A percentile compares a stretch with the other conserved stretches of the same genome.
These are phyloP conservation scores for Cryptoleucopteryx plumbea DNA, from an alignment of 2,113 vertebrate genomes.

Conservation along the genomic window DNA sequence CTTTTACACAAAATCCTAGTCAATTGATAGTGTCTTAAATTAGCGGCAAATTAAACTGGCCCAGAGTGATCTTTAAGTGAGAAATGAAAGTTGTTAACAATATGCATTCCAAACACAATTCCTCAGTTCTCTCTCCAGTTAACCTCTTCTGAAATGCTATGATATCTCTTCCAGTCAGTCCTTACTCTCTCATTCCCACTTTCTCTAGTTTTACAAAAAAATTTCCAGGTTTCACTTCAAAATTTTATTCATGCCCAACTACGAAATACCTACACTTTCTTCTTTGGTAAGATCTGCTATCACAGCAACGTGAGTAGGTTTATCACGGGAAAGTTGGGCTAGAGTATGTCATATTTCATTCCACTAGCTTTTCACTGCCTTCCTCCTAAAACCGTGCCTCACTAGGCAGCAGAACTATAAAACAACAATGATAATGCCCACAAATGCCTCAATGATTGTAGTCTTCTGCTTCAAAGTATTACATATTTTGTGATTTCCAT, in stretches of 20 bases:
- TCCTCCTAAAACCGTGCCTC: background rate
- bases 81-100: background rate
- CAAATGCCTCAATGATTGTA: background rate
- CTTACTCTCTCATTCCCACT: background rate
- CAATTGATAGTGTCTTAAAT: background rate
- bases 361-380: background rate
- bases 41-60: background rate
- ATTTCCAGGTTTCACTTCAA: background rate
- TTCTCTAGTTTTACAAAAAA: background rate
- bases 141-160: background rate
- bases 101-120: background rate
- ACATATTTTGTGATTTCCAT: background rate
- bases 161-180: background rate
- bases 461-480: background rate
- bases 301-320: background rate
- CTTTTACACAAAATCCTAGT: background rate
- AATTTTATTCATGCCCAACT: background rate
- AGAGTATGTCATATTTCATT: background rate
- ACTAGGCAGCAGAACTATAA: background rate
- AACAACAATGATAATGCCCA: background rate
- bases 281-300: background rate
- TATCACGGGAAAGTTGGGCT: background rate
- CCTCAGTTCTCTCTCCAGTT: background rate
- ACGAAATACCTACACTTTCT: background rate
- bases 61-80: no score